Conservation (phyloP, 2,113 vertebrate species). For the Lophochroa leadbeateri region DNA sequence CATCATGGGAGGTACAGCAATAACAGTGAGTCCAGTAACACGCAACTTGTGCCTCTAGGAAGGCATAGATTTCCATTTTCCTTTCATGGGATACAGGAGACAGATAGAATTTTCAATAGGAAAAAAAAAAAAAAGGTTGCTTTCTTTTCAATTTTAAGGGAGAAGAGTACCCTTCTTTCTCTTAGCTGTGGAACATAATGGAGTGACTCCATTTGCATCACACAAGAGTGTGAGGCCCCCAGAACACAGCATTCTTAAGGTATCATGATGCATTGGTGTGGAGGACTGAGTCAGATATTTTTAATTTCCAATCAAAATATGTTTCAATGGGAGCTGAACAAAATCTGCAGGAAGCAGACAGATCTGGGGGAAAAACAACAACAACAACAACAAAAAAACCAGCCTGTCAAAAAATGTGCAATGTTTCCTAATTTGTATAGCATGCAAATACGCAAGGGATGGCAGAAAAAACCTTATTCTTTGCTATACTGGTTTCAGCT, state of each 20-base stretch:
- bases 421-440: background rate
- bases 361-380: background rate
- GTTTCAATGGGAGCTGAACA: background rate
- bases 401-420: background rate
- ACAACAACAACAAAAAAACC: too few species aligned
- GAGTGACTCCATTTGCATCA: background rate
- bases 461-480: background rate
- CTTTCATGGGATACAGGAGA: background rate
- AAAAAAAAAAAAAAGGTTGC: too few species aligned
- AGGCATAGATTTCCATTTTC: background rate
- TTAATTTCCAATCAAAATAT: background rate
- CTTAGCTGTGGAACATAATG: background rate
- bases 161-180: background rate
- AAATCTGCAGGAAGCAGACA: background rate
- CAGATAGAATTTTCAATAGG: fast-evolving
- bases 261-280: fast-evolving
- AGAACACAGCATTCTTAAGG: background rate
- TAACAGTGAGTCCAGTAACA: background rate
- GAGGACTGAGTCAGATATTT: background rate
- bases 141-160: background rate
- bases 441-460: background rate
- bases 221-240: background rate
- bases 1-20: fast-evolving
- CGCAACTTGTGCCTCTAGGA: background rate
- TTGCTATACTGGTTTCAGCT: background rate